A percentile compares a stretch with the other conserved stretches of the same genome.
phyloP scores from a whole-genome alignment of 2,888 invertebrate species.

The Chesias legatella region DNA sequence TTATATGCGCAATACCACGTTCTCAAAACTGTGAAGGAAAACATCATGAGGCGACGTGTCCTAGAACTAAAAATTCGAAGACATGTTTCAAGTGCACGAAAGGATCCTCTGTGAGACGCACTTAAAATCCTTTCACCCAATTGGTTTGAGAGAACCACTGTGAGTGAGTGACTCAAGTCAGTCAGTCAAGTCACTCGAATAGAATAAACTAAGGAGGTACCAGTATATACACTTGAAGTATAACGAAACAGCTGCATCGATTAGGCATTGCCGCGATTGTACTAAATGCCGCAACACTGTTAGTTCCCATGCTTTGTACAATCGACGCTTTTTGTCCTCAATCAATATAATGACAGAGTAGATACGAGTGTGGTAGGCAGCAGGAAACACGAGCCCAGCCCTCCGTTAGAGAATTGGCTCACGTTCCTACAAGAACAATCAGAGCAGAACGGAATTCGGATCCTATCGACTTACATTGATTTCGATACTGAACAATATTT shows the following conservation, averaged over 20 bases:
- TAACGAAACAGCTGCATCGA: conserved; percentile 19
- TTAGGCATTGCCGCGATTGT: conserved; percentile 22
- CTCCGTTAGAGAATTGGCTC: conserved; percentile 87
- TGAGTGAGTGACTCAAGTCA: too few relatives aligned
- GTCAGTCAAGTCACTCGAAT: too few relatives aligned
- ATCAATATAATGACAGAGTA: conserved; percentile 70
- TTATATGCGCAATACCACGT: too few relatives aligned
- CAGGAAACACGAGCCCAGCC: conserved; percentile 85
- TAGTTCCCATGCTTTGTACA: conserved; percentile 60
- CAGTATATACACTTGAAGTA: conserved; percentile 4
- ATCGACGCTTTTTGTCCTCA: conserved; percentile 60
- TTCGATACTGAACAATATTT: conserved; percentile 21
- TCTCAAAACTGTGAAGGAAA: too few relatives aligned
- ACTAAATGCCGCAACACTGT: conserved; percentile 38
- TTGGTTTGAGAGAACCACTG: too few relatives aligned
- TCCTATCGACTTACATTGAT: conserved; percentile 42
- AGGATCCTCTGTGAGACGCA: too few relatives aligned
- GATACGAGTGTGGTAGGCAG: conserved; percentile 77
- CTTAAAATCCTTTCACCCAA: too few relatives aligned
- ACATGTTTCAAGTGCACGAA: too few relatives aligned
- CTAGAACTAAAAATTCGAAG: too few relatives aligned
- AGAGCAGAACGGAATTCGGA: conserved; percentile 73
- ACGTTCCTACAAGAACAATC: conserved; percentile 78
- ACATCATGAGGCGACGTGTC: too few relatives aligned
- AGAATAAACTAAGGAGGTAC: too few relatives aligned